Evolutionary conservation across 1,140 invertebrate genomes (phyloP).

Genomic region (Hermatobates lingyangjiaoensis): DNA sequence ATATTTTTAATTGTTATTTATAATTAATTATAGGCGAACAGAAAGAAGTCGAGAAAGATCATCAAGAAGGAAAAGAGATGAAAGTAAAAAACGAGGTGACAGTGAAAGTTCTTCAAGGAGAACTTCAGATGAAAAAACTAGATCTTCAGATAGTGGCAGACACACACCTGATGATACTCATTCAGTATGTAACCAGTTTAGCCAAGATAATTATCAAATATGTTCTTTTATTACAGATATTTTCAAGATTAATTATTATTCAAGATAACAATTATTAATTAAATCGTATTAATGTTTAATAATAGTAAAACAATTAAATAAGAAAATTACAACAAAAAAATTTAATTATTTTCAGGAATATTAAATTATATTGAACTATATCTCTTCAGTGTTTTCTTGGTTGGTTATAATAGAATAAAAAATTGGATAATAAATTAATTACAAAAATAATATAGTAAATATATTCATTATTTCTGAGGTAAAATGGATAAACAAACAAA

Average conservation of each 20-base stretch:
- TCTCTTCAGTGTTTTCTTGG: no score
- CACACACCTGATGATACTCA: conserved; percentile 3
- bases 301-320: no score
- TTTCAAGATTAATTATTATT: not conserved
- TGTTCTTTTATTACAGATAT: not conserved
- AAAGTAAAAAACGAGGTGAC: conserved; percentile 21
- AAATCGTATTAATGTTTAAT: not conserved
- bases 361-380: no score
- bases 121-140: conserved; percentile 8
- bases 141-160: conserved; percentile 9
- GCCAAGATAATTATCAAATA: not conserved
- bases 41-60: conserved; percentile 24
- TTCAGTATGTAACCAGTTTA: not conserved
- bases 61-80: conserved; percentile 25
- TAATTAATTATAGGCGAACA: conserved; percentile 7
- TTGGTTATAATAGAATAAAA: no score
- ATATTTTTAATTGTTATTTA: no score
- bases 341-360: no score
- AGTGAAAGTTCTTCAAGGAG: conserved; percentile 10
- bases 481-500: no score
- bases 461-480: no score
- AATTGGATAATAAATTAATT: no score
- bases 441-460: no score
- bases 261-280: not conserved
- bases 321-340: no score